These are phyloP conservation scores for Cervus canadensis DNA, from an alignment of 2,113 vertebrate genomes.

Conservation along the genomic window DNA sequence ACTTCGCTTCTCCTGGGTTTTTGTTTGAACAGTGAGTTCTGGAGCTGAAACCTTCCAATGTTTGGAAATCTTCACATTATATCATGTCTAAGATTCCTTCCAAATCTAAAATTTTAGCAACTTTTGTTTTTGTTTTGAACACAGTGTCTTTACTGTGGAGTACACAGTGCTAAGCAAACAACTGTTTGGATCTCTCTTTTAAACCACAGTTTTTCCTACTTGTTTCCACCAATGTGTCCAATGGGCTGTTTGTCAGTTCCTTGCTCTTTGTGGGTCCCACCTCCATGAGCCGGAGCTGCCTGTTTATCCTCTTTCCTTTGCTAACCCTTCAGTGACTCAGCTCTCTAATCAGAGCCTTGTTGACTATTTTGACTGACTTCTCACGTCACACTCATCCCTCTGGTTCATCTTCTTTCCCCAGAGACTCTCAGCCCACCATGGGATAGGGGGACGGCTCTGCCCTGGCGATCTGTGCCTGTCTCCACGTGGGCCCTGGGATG, in stretches of 20 bases:
- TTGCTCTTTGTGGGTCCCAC: accelerated
- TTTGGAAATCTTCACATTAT: not conserved
- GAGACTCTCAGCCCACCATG: not conserved
- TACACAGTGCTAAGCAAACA: not conserved
- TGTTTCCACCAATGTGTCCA: not conserved
- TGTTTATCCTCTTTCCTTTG: not conserved
- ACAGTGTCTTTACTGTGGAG: not conserved
- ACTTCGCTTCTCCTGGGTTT: not conserved
- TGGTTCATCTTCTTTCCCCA: not conserved
- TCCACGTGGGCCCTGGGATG: not conserved
- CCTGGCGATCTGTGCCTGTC: not conserved
- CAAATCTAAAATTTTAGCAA: not conserved
- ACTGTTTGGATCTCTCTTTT: not conserved
- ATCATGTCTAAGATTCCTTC: not conserved
- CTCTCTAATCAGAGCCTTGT: not conserved
- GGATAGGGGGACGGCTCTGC: not conserved
- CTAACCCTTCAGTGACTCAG: too few species aligned
- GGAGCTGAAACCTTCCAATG: not conserved
- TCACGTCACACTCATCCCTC: not conserved
- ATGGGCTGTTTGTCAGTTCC: not conserved
- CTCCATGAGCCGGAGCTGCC: accelerated
- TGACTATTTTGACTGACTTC: not conserved
- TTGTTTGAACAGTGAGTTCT: not conserved
- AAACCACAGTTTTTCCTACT: not conserved
- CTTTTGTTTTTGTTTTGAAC: constrained; percentile 19